These are phyloP conservation scores for Mimachlamys varia DNA, from an alignment of 2,888 invertebrate species.

Conservation along the genomic window DNA sequence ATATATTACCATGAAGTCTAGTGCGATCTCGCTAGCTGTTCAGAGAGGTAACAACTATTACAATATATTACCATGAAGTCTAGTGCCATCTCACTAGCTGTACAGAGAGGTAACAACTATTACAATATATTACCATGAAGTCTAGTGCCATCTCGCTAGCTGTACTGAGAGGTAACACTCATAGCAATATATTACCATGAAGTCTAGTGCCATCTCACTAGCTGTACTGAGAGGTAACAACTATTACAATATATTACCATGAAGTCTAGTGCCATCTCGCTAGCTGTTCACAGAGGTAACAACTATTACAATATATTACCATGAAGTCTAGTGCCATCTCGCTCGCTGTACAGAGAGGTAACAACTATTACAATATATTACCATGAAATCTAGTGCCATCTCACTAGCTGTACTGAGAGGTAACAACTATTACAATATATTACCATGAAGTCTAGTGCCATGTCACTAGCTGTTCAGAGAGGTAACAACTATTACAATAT, in stretches of 20 bases:
- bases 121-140: constrained; percentile 97
- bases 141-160: constrained; percentile 95
- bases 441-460: constrained; percentile 99
- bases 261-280: constrained; percentile 97
- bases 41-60: constrained; percentile 75
- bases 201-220: constrained; percentile 96
- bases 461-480: constrained; percentile 89
- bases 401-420: constrained; percentile 87
- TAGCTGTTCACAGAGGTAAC: constrained; percentile 86
- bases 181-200: constrained; percentile 95
- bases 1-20: constrained; percentile 99
- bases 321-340: constrained; percentile 99
- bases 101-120: constrained; percentile 81
- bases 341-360: constrained; percentile 86
- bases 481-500: constrained; percentile 71
- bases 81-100: constrained; percentile 94
- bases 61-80: constrained; percentile 99
- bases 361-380: constrained; percentile 86
- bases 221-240: constrained; percentile 84
- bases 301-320: constrained; percentile 88
- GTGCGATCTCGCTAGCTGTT: constrained; percentile 93
- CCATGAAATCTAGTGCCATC: constrained; percentile 99
- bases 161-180: constrained; percentile 83
- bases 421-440: constrained; percentile 84
- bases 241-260: constrained; percentile 92